Evolutionary conservation across 2,113 vertebrate species (phyloP), one percentile per base, ranked within the genome.

Genomic region (Baryphthengus martii): DNA sequence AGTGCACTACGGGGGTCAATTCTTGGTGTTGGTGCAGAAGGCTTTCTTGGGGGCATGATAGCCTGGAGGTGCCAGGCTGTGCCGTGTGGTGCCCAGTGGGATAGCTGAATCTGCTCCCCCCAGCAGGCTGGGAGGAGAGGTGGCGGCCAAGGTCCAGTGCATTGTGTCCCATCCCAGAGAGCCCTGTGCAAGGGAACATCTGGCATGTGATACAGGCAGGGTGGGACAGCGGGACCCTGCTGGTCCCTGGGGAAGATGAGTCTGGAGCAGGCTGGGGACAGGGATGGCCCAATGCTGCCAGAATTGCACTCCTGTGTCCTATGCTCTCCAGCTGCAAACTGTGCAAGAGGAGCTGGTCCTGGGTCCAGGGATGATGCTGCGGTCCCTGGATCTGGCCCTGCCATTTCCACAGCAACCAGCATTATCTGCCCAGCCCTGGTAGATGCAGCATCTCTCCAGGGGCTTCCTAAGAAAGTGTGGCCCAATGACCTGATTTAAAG

Each of bases 371-470:
- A 81, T 33, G 81, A 72, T 52, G 85, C 71, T 93, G 74, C 0
- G 0, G 66, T 78, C 47, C 70, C 85, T 67, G 78, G 61, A 93
- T 96, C 90, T 0, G 8, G 78, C 89, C 90, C 90, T 90, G 90
- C 81, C 0, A 62, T 97, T 97, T 94, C 96, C 95, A 97, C 90
- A 94, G 94, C 76, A 96, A 97, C 96, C 85, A 70, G 59, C 91
- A 82, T 94, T 94, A 94, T 91, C 90, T 7, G 68, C 73, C 82
- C 0, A 1, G 91, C 81, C 93, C 78, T 55, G 63, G 62, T 28
- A 87, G 85, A 72, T 82, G 89, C n/a, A 29, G 73, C 78, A 80
- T 91, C 82, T 92, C 88, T 94, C 94, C 20, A 24, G 76, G 74
- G 90, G 47, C 94, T 96, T 90, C 94, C 79, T 26, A 21, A 91